Evolutionary conservation across 2,113 vertebrate genomes (phyloP), one percentile per base, ranked within the genome.

Genomic region (Stigmatopora nigra): DNA sequence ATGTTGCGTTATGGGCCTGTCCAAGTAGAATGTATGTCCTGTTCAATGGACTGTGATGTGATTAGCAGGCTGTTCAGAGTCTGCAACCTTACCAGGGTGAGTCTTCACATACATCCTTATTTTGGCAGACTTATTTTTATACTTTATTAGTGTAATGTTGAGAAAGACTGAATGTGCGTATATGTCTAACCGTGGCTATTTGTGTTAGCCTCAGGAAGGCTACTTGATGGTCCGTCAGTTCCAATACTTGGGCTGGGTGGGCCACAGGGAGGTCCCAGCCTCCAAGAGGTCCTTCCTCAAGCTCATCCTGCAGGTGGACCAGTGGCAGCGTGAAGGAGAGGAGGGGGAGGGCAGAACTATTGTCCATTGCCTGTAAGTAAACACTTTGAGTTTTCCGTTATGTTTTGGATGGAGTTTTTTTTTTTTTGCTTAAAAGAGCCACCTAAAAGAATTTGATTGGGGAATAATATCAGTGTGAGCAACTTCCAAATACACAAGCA

Each of bases 141-240:
- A n/a, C n/a, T n/a, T n/a, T n/a, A n/a, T n/a, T n/a, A n/a, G n/a
- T n/a, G n/a, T n/a, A n/a, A n/a, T n/a, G 25, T 31, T 31, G 25
- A 31, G 25, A 31, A 31, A 31, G 25, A 31, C 25, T 31, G 25
- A 31, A 31, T 59, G 31, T 5, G 38, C 13, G 11, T 67, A 8
- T 46, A n/a, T 47, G 25, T 61, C 10, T 45, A 46, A 56, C 9
- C 0, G 9, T 31, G 15, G 15, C 45, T 17, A 5, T 63, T 7
- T 35, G 12, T 38, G 4, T 14, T 77, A 99, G 97, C 97, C 97
- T 7, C 97, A 99, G 82, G 97, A 99, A 79, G 97, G 97, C 25
- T 99, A 98, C 84, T 87, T 98, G 83, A 99, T 99, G 97, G 97
- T 99, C 2, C 93, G 96, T 61, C 97, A 99, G 79, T 99, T 99